phyloP scores from a whole-genome alignment of 53 echinoderm and acorn worm genomes.

The Paracentrotus lividus region DNA sequence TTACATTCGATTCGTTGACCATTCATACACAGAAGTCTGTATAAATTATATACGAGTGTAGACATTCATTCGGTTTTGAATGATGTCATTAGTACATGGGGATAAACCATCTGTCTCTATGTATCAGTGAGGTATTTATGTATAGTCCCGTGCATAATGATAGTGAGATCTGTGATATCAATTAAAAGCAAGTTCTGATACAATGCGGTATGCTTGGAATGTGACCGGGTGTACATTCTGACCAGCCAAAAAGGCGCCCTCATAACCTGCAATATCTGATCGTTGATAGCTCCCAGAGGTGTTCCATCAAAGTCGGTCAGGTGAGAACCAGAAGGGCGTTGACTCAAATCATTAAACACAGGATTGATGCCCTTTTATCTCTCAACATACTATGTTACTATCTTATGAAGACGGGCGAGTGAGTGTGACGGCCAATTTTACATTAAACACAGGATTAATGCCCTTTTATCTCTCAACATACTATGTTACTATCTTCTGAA shows the following conservation, averaged over 20 bases:
- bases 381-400: no score
- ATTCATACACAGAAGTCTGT: no score
- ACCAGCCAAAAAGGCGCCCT: constrained; percentile 20
- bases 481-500: not conserved
- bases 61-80: constrained; percentile 20
- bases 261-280: constrained; percentile 26
- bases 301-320: no score
- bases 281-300: not conserved
- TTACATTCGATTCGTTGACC: no score
- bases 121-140: constrained; percentile 31
- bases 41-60: no score
- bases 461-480: no score
- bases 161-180: constrained; percentile 46
- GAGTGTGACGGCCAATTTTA: no score
- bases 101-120: constrained; percentile 25
- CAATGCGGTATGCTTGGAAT: constrained; percentile 20
- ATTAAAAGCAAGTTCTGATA: constrained; percentile 28
- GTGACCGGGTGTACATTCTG: constrained; percentile 56
- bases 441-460: no score
- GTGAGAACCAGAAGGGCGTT: no score
- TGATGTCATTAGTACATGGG: not conserved
- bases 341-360: no score
- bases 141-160: constrained; percentile 20
- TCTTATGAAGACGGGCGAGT: no score
- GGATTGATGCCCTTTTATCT: no score